Evolutionary conservation across 2,888 invertebrate genomes (phyloP).

Genomic region (Ceriagrion tenellum): DNA sequence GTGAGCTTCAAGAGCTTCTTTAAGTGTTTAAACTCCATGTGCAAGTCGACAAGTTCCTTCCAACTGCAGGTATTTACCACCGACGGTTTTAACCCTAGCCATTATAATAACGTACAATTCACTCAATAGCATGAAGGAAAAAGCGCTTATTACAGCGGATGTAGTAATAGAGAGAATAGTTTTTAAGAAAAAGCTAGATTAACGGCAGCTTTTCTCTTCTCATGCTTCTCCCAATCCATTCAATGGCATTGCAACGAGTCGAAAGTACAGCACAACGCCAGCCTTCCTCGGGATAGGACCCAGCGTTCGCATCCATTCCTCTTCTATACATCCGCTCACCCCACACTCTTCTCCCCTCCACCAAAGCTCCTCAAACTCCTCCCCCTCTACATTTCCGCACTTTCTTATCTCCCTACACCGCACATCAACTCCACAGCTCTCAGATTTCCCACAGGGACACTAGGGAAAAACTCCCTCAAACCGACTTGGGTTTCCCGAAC

Average conservation of each 20-base stretch:
- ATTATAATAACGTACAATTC: too few species aligned
- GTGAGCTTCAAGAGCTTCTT: too few species aligned
- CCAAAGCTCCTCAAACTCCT: background rate
- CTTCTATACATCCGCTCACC: background rate
- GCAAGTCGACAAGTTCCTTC: too few species aligned
- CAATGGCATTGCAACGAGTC: background rate
- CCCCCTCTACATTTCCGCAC: background rate
- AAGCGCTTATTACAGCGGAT: too few species aligned
- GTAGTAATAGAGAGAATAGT: background rate
- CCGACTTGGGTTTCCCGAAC: background rate
- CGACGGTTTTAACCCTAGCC: too few species aligned
- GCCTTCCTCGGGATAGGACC: background rate
- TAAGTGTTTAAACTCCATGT: too few species aligned
- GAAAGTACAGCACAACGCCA: background rate
- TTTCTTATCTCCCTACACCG: constrained; percentile 38
- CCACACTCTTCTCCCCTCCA: background rate
- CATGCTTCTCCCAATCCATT: background rate
- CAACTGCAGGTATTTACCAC: too few species aligned
- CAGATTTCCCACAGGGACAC: constrained; percentile 62
- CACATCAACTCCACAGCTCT: constrained; percentile 40
- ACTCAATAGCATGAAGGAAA: too few species aligned
- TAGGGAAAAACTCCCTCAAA: background rate
- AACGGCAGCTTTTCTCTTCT: too few species aligned
- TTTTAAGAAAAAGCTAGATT: background rate
- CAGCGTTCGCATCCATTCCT: background rate